Percentiles rank a stretch among this genome's conserved stretches.
Conservation (phyloP, 1,140 invertebrate species). For the Dryas iulia region DNA sequence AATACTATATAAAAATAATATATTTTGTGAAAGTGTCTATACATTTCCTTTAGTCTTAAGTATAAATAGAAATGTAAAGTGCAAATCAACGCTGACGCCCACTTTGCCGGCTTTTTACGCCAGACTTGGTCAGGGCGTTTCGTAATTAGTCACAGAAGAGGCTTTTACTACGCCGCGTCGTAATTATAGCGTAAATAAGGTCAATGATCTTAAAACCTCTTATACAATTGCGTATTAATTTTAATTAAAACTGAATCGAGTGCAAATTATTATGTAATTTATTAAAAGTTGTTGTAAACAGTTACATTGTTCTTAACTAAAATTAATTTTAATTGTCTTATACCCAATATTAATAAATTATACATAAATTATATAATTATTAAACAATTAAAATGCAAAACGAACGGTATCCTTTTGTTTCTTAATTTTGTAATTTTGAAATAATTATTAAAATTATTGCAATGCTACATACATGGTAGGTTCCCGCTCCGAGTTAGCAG, state of each 20-base stretch:
- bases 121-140: slow-evolving; percentile 20
- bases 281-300: neutral
- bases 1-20: too few relatives aligned
- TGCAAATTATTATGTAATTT: neutral
- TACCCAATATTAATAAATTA: neutral
- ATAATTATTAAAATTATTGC: too few relatives aligned
- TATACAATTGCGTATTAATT: slow-evolving; percentile 18
- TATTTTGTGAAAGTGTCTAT: too few relatives aligned
- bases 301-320: neutral
- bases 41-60: too few relatives aligned
- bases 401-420: neutral
- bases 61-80: neutral
- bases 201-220: slow-evolving; percentile 28
- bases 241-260: slow-evolving; percentile 9
- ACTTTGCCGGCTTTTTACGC: slow-evolving; percentile 12
- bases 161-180: slow-evolving; percentile 17
- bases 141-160: slow-evolving; percentile 27
- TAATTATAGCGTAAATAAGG: slow-evolving; percentile 26
- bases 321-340: neutral
- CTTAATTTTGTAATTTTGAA: neutral
- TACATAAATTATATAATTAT: neutral
- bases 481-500: too few relatives aligned
- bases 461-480: too few relatives aligned
- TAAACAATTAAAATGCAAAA: neutral
- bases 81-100: neutral